phyloP scores from a whole-genome alignment of 2,113 vertebrate genomes.

The Oryzias javanicus region DNA sequence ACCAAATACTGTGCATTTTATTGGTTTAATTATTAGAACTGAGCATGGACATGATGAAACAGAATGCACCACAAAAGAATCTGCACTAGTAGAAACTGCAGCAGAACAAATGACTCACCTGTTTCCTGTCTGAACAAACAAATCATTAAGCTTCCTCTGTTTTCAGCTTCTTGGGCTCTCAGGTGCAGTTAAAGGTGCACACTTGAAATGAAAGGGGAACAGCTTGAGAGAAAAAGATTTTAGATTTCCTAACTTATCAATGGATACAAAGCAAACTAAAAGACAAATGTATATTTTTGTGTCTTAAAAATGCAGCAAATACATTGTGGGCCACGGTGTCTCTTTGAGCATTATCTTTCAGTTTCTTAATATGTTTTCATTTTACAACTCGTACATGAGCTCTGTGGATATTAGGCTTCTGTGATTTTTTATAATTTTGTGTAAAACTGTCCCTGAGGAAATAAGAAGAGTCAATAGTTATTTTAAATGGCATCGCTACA shows the following conservation, averaged over 20 bases:
- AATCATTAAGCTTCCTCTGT: conserved; percentile 5
- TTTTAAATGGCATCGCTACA: not conserved
- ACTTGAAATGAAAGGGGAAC: conserved; percentile 33
- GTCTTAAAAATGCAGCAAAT: conserved; percentile 43
- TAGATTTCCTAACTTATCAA: conserved; percentile 50
- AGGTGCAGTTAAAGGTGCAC: conserved; percentile 10
- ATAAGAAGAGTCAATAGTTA: conserved; percentile 1
- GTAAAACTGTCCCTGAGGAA: too few relatives aligned
- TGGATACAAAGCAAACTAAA: conserved; percentile 29
- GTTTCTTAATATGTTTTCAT: conserved; percentile 26
- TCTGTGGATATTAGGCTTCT: conserved; percentile 34
- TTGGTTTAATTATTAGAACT: conserved; percentile 61
- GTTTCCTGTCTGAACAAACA: conserved; percentile 20
- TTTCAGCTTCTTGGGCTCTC: conserved; percentile 5
- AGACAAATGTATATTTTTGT: conserved; percentile 33
- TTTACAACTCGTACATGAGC: conserved; percentile 32
- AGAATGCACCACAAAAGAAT: conserved; percentile 28
- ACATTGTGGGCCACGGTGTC: conserved; percentile 12
- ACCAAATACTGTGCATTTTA: conserved; percentile 48
- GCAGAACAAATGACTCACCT: not conserved
- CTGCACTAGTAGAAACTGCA: not conserved
- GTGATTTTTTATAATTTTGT: conserved; percentile 3
- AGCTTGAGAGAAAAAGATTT: conserved; percentile 40
- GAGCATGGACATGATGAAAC: conserved; percentile 31
- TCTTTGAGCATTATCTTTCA: conserved; percentile 21